Percentiles rank a stretch among this genome's conserved stretches.
These are phyloP conservation scores for Chamaea fasciata DNA, from an alignment of 2,113 vertebrate genomes.

Conservation along the genomic window DNA sequence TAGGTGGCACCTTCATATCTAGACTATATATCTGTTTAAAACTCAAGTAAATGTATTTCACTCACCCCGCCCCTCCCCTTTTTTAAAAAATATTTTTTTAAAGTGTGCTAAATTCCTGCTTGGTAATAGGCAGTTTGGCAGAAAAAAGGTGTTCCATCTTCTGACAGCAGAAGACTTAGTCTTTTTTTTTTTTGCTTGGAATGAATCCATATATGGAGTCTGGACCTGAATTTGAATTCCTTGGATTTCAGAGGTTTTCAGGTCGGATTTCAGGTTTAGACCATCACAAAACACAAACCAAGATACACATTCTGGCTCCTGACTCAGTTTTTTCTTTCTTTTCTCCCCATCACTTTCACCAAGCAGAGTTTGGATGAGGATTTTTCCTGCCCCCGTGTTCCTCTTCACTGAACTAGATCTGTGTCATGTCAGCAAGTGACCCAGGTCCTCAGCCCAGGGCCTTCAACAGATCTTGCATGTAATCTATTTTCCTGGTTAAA, in stretches of 20 bases:
- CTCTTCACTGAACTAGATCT: neutral
- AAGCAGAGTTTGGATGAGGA: neutral
- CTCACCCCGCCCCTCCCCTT: rapidly evolving
- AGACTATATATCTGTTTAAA: neutral
- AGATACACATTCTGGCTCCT: neutral
- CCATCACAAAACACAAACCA: neutral
- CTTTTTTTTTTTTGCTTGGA: neutral
- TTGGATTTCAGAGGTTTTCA: neutral
- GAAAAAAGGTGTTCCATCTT: neutral
- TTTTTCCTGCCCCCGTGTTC: neutral
- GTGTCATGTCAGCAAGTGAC: neutral
- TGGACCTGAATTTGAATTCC: neutral
- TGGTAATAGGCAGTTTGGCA: neutral
- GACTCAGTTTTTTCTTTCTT: neutral
- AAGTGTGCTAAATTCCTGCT: neutral
- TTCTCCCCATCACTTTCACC: neutral
- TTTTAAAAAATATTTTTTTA: neutral
- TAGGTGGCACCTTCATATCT: neutral
- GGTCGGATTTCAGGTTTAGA: neutral
- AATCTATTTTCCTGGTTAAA: neutral
- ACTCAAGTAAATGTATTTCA: neutral
- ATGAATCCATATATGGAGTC: neutral
- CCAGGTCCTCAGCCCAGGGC: neutral
- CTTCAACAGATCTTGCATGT: neutral
- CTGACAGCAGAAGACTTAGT: neutral